phyloP scores from a whole-genome alignment of 2,113 vertebrate genomes.

The Strix aluco region DNA sequence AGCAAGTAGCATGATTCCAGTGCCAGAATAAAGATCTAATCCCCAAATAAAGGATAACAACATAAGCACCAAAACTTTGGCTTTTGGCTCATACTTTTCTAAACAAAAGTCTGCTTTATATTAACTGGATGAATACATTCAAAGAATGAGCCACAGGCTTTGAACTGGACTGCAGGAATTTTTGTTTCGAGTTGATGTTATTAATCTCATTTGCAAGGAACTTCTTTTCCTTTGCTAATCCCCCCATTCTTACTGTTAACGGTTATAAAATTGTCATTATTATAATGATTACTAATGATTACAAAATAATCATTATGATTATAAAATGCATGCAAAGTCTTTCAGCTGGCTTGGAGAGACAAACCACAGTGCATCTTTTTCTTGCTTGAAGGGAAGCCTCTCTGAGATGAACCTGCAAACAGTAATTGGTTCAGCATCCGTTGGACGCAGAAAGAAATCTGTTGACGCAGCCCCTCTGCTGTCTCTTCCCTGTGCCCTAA shows the following conservation, averaged over 20 bases:
- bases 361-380: not conserved
- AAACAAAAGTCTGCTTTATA: not conserved
- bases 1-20: not conserved
- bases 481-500: not conserved
- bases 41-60: not conserved
- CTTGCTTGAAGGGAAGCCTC: not conserved
- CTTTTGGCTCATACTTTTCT: not conserved
- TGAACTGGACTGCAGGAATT: not conserved
- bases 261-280: not conserved
- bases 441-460: accelerated
- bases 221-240: not conserved
- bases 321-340: not conserved
- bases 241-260: not conserved
- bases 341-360: not conserved
- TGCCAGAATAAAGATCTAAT: not conserved
- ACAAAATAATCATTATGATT: not conserved
- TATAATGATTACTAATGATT: not conserved
- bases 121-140: not conserved
- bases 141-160: not conserved
- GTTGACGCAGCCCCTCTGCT: not conserved
- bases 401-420: not conserved
- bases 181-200: not conserved
- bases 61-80: not conserved
- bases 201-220: not conserved
- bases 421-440: not conserved